Evolutionary conservation across 2,797 vertebrate species (phyloP), one percentile per base, ranked within the genome.

Genomic region (Epinephelus coioides): DNA sequence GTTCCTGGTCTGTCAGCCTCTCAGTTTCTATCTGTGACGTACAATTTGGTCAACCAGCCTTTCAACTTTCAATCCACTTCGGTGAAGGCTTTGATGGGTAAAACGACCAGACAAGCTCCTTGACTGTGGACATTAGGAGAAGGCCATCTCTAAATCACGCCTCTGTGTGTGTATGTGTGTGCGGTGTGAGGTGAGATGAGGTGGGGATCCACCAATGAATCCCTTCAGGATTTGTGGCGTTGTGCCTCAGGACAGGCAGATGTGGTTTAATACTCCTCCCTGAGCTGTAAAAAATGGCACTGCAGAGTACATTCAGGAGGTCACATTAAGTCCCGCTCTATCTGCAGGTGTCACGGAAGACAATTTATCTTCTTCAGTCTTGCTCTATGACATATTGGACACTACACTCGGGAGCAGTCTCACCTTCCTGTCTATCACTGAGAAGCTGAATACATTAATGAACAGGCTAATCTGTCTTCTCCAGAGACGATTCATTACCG

Each of bases 61-160:
- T 84, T 81, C 30, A 87, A 81, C 62, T 67, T 79, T 85, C 56
- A 79, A 7, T 78, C 66, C 30, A 51, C 63, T 82, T 68, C 2
- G 4, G 27, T 47, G 40, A 59, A 79, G 15, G 30, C 72, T 81
- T 79, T 79, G 62, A 86, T 71, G 67, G 68, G 25, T 63, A 66
- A 83, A 86, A 77, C 4, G 8, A 63, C 34, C 73, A 57, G 34
- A 68, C 50, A 69, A 65, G 70, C 51, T 85, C 64, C 71, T 85
- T 86, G 83, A 85, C 65, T 63, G 68, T 83, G 66, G 63, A 81
- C 56, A 56, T 69, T 59, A 55, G 56, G 30, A 60, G 82, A 86
- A 86, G 84, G 75, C 72, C 77, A 81, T 56, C 79, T 77, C 79
- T 94, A 91, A 93, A 92, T 92, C 89, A 91, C 69, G 70, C 60